A percentile compares a stretch with the other conserved stretches of the same genome.
Evolutionary conservation across 2,797 vertebrate species (phyloP).

Genomic region (Tiaroga cobitis): DNA sequence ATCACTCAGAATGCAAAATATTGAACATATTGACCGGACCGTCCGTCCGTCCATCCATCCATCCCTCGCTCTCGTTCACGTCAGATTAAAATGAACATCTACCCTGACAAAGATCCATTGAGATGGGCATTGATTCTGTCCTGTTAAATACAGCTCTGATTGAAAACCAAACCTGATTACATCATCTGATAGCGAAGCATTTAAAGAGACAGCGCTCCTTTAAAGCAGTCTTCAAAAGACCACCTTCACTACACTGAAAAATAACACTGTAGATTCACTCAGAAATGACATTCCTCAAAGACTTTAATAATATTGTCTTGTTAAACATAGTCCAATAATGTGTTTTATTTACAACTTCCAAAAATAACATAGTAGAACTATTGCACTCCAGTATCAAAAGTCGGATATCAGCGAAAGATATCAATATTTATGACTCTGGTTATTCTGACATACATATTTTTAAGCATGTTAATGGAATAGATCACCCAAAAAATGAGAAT

Average conservation of each 20-base stretch:
- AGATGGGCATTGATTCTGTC: constrained; percentile 3
- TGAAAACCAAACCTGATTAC: constrained; percentile 16
- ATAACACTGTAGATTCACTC: too few relatives aligned
- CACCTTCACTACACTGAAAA: background rate
- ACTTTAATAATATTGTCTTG: too few relatives aligned
- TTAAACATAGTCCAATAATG: too few relatives aligned
- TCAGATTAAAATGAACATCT: constrained; percentile 27
- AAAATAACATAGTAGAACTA: too few relatives aligned
- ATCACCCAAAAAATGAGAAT: background rate
- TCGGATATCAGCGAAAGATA: too few relatives aligned
- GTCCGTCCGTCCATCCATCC: too few relatives aligned
- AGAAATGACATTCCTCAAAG: too few relatives aligned
- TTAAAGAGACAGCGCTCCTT: background rate
- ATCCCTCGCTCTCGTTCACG: constrained; percentile 22
- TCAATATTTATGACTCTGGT: too few relatives aligned
- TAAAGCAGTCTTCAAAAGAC: background rate
- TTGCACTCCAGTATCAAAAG: background rate
- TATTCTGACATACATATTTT: too few relatives aligned
- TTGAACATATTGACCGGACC: background rate
- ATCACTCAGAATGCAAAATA: background rate
- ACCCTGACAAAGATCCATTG: constrained; percentile 50
- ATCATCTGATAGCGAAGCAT: background rate
- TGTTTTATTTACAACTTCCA: too few relatives aligned
- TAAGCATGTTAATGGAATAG: too few relatives aligned
- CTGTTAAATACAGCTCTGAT: constrained; percentile 22